A percentile compares a stretch with the other conserved stretches of the same genome.
These are phyloP conservation scores for Aradophagus sp. DNA, from an alignment of 1,140 invertebrate species.

Conservation along the genomic window DNA sequence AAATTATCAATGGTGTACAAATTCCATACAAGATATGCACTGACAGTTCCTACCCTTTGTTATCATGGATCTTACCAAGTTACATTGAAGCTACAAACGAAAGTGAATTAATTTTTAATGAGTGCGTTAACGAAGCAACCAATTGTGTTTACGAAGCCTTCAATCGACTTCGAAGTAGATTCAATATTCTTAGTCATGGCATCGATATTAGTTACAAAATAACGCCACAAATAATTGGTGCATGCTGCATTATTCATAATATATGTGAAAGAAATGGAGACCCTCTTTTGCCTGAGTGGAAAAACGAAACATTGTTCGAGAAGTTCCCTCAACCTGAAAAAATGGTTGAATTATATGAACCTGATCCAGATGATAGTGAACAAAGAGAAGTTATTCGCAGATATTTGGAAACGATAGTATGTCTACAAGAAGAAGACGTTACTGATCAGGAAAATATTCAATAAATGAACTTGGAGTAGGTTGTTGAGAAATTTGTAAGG, in stretches of 20 bases:
- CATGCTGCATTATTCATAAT: slow-evolving; percentile 61
- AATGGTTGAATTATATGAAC: slow-evolving; percentile 28
- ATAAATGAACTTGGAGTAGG: no score
- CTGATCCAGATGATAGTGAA: neutral
- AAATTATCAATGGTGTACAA: slow-evolving; percentile 50
- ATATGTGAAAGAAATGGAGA: slow-evolving; percentile 57
- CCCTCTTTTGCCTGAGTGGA: slow-evolving; percentile 49
- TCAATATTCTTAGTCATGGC: slow-evolving; percentile 54
- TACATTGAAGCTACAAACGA: slow-evolving; percentile 24
- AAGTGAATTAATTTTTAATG: slow-evolving; percentile 53
- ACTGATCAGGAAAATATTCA: no score
- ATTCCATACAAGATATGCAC: slow-evolving; percentile 58
- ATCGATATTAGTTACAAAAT: slow-evolving; percentile 61
- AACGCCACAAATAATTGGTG: slow-evolving; percentile 57
- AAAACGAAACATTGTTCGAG: slow-evolving; percentile 32
- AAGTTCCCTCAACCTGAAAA: slow-evolving; percentile 59
- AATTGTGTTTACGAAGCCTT: slow-evolving; percentile 55
- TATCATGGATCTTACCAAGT: slow-evolving; percentile 56
- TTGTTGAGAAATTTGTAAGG: no score
- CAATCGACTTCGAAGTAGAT: slow-evolving; percentile 48
- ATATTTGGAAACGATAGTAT: slow-evolving; percentile 22
- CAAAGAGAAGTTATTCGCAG: slow-evolving; percentile 52
- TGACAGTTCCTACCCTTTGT: slow-evolving; percentile 49
- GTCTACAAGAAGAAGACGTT: neutral
- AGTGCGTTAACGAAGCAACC: slow-evolving; percentile 45